A percentile compares a stretch with the other conserved stretches of the same genome.
Conservation (phyloP, 1,140 invertebrate genomes). For the Neodiprion virginianus region DNA sequence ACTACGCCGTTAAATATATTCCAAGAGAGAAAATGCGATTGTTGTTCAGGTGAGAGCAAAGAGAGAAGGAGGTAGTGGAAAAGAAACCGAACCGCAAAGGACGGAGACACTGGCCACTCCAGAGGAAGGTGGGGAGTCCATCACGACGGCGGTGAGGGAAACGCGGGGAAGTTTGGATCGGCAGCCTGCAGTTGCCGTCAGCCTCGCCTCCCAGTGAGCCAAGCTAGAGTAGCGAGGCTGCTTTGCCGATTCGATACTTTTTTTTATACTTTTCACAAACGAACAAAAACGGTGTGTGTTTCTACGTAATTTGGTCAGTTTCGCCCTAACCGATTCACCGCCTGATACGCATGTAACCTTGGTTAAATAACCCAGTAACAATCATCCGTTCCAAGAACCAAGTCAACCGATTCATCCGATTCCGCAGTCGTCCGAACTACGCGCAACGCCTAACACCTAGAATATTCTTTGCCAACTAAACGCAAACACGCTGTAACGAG, state of each 20-base stretch:
- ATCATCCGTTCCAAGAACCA: too few species aligned
- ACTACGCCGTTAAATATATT: too few species aligned
- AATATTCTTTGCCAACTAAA: too few species aligned
- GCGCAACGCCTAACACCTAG: too few species aligned
- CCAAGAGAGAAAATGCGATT: not conserved
- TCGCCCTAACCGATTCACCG: too few species aligned
- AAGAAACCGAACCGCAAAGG: not conserved
- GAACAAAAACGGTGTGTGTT: not conserved
- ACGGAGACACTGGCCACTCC: not conserved
- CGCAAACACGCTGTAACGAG: too few species aligned
- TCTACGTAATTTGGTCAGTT: not conserved
- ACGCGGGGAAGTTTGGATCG: conserved; percentile 3
- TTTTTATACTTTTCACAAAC: not conserved
- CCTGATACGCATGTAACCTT: too few species aligned
- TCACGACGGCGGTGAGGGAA: not conserved
- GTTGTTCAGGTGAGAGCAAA: not conserved
- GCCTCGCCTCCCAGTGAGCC: conserved; percentile 6
- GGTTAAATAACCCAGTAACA: too few species aligned
- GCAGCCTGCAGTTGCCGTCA: conserved; percentile 6
- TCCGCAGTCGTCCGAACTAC: too few species aligned
- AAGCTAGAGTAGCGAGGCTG: conserved; percentile 1
- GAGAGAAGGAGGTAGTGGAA: not conserved
- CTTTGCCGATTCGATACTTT: not conserved
- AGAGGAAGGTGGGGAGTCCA: not conserved
- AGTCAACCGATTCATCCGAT: too few species aligned